phyloP scores from a whole-genome alignment of 2,113 vertebrate genomes.

The Bos javanicus region DNA sequence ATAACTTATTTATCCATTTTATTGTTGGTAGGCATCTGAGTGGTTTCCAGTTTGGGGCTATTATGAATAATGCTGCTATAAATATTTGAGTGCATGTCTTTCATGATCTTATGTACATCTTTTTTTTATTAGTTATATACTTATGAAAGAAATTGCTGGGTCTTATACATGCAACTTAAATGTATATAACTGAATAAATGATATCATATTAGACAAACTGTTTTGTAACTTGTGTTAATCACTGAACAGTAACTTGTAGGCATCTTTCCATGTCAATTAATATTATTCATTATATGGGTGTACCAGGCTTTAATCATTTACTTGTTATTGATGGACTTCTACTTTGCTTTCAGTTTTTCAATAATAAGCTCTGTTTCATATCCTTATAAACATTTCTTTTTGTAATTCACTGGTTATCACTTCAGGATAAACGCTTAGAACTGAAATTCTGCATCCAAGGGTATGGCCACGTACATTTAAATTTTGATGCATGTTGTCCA shows the following conservation, averaged over 20 bases:
- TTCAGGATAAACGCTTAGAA: constrained; percentile 25
- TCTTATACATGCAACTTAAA: neutral
- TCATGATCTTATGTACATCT: neutral
- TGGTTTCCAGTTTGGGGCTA: neutral
- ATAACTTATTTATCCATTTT: constrained; percentile 29
- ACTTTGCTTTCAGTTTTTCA: neutral
- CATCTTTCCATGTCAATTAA: neutral
- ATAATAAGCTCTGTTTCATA: neutral
- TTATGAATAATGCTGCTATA: neutral
- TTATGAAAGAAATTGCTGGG: neutral
- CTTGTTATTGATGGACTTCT: neutral
- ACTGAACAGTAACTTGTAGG: neutral
- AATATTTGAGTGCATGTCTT: neutral
- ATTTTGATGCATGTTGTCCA: neutral
- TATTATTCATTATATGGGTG: neutral
- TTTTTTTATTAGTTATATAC: neutral
- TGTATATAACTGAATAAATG: neutral
- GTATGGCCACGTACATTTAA: neutral
- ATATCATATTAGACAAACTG: neutral
- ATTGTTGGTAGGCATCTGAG: neutral
- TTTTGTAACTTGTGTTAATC: neutral
- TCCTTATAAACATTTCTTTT: neutral
- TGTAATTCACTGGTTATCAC: neutral
- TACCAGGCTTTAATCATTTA: neutral
- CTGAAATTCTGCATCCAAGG: neutral